Conservation (phyloP, 2,888 invertebrate species). For the Perizoma affinitatum region DNA sequence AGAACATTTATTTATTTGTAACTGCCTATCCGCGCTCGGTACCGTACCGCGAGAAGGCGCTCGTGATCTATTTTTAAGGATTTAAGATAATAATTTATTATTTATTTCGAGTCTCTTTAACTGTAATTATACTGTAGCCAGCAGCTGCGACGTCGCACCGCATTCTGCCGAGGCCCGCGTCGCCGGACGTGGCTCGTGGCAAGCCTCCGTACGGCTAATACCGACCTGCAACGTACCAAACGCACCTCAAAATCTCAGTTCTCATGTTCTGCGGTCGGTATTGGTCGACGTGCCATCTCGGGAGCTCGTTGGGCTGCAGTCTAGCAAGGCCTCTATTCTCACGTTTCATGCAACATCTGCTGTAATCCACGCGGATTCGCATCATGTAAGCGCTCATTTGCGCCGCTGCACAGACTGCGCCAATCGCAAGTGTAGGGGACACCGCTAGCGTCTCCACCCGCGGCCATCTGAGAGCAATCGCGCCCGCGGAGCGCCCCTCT, state of each 20-base stretch:
- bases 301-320: conserved; percentile 55
- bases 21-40: conserved; percentile 82
- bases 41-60: conserved; percentile 83
- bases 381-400: conserved; percentile 48
- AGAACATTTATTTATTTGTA: conserved; percentile 83
- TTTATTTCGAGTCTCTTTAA: conserved; percentile 84
- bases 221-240: conserved; percentile 44
- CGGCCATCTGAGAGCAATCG: conserved; percentile 63
- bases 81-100: conserved; percentile 85
- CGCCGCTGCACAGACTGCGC: conserved; percentile 46
- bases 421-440: conserved; percentile 48
- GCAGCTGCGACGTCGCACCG: conserved; percentile 80
- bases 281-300: conserved; percentile 57
- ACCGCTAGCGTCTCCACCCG: conserved; percentile 59
- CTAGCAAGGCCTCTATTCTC: conserved; percentile 28
- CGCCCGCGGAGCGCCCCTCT: conserved; percentile 48
- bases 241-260: conserved; percentile 39
- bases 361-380: conserved; percentile 35
- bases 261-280: conserved; percentile 48
- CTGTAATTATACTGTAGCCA: conserved; percentile 76
- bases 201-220: conserved; percentile 51
- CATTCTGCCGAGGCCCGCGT: conserved; percentile 78
- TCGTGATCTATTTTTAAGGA: conserved; percentile 84
- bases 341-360: conserved; percentile 41
- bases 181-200: conserved; percentile 73